Conservation (phyloP, 2,113 vertebrate species). For the Maccullochella peelii region DNA sequence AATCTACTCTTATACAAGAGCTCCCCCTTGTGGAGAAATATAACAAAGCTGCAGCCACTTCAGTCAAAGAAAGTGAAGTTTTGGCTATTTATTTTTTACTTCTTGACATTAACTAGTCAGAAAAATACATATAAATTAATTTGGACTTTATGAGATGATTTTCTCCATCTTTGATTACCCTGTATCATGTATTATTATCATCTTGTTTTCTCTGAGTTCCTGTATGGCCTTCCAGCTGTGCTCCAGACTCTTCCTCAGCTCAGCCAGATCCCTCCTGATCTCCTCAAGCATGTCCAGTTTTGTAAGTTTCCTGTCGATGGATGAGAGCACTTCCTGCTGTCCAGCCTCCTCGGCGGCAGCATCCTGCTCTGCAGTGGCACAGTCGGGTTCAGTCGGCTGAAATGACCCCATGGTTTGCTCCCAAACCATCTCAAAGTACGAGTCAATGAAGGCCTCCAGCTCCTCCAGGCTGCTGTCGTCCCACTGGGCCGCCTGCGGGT, state of each 20-base stretch:
- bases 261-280: constrained; percentile 70
- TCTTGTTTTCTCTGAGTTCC: constrained; percentile 50
- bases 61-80: background rate
- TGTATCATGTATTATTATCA: background rate
- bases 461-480: constrained; percentile 77
- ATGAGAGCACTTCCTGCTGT: constrained; percentile 58
- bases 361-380: background rate
- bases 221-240: constrained; percentile 55
- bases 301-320: constrained; percentile 76
- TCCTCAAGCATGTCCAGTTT: constrained; percentile 80
- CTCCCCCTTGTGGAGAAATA: constrained; percentile 57
- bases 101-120: background rate
- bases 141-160: accelerated
- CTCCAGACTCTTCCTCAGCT: constrained; percentile 66
- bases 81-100: background rate
- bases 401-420: constrained; percentile 57
- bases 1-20: constrained; percentile 37
- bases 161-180: background rate
- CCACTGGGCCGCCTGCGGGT: constrained; percentile 73
- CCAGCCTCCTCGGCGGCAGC: background rate
- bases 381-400: background rate
- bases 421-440: constrained; percentile 77
- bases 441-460: constrained; percentile 81
- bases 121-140: background rate
- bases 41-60: background rate